These are phyloP conservation scores for Pterois miles DNA, from an alignment of 2,797 vertebrate genomes.

Conservation along the genomic window DNA sequence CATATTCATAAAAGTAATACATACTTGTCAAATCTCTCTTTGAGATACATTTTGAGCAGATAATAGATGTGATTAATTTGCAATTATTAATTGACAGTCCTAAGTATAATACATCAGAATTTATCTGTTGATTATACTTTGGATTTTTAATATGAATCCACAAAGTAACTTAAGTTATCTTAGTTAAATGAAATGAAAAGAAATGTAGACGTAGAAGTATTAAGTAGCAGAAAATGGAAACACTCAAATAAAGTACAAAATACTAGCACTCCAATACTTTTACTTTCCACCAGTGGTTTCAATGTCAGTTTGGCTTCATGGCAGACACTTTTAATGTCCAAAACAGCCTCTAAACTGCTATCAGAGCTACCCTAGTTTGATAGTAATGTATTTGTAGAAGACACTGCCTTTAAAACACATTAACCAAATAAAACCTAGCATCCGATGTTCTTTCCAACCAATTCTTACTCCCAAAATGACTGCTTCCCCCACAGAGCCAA, in stretches of 20 bases:
- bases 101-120: too few species aligned
- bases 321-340: background rate
- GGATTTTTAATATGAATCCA: background rate
- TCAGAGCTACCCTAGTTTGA: background rate
- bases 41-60: too few species aligned
- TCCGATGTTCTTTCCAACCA: background rate
- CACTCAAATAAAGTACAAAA: background rate
- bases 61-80: too few species aligned
- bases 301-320: background rate
- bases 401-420: background rate
- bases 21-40: too few species aligned
- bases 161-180: too few species aligned
- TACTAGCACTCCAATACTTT: too few species aligned
- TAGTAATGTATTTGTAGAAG: background rate
- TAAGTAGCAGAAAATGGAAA: background rate
- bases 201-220: background rate
- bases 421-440: background rate
- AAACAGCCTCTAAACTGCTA: background rate
- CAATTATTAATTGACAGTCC: too few species aligned
- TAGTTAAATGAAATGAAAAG: too few species aligned
- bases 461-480: background rate
- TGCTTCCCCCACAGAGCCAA: background rate
- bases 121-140: background rate
- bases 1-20: too few species aligned
- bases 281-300: background rate